Conservation (phyloP, 2,797 vertebrate genomes). For the Sebastes dallii region DNA sequence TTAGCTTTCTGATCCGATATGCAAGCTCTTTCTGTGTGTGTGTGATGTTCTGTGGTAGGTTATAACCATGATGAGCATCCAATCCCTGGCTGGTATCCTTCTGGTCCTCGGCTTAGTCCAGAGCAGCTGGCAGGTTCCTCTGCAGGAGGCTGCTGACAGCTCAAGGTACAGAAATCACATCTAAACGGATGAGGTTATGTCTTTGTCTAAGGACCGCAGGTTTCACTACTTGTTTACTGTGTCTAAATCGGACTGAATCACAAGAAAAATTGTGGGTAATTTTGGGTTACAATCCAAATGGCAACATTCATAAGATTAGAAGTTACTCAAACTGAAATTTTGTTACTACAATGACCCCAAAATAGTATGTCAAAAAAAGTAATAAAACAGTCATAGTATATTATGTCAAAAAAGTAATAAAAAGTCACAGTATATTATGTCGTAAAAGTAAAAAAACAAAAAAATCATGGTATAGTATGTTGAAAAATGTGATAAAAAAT, state of each 20-base stretch:
- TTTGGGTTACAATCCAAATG: neutral
- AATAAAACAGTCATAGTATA: too few relatives aligned
- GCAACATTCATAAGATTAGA: neutral
- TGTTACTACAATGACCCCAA: too few relatives aligned
- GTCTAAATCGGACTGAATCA: neutral
- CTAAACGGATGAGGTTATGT: neutral
- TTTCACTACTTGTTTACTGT: neutral
- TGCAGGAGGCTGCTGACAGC: constrained; percentile 85
- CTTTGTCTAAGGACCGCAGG: neutral
- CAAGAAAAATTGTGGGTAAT: neutral
- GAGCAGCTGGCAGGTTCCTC: constrained; percentile 89
- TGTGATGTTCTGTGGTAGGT: constrained; percentile 39
- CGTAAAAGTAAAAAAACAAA: too few relatives aligned
- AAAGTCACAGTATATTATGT: too few relatives aligned
- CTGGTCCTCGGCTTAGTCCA: constrained; percentile 88
- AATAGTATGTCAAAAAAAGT: too few relatives aligned
- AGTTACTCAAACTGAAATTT: too few relatives aligned
- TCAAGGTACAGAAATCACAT: constrained; percentile 82
- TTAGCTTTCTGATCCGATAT: neutral
- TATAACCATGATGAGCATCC: constrained; percentile 86
- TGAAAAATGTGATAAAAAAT: too few relatives aligned
- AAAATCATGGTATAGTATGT: too few relatives aligned
- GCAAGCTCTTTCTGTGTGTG: neutral
- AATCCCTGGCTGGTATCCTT: constrained; percentile 85
- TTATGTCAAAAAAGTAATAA: too few relatives aligned